phyloP scores from a whole-genome alignment of 2,888 invertebrate species.

The Uloborus plumipes region DNA sequence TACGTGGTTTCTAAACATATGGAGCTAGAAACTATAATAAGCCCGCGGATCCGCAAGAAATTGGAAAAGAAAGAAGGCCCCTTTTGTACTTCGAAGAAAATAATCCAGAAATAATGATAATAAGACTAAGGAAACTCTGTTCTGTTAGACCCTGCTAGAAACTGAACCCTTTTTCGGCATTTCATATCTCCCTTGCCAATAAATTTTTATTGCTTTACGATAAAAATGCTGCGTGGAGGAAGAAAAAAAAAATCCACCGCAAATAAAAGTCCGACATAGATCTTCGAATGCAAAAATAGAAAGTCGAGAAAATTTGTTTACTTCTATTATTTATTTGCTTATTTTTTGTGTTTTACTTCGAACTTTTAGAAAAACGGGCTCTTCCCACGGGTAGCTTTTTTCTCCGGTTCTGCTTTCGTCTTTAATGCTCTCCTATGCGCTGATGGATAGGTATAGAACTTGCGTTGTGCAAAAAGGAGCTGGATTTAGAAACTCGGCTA shows the following conservation, averaged over 20 bases:
- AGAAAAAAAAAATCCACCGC: background rate
- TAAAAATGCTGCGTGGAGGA: background rate
- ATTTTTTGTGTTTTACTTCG: slow-evolving; percentile 15
- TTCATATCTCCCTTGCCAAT: slow-evolving; percentile 19
- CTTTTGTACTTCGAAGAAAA: too few species aligned
- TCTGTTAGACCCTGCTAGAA: background rate
- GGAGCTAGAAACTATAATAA: too few species aligned
- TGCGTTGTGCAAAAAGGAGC: background rate
- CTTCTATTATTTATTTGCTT: slow-evolving; percentile 36
- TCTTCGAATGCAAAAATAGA: slow-evolving; percentile 41
- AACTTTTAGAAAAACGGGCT: background rate
- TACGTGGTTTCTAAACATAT: too few species aligned
- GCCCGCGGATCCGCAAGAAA: too few species aligned
- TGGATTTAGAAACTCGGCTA: too few species aligned
- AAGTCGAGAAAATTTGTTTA: slow-evolving; percentile 39
- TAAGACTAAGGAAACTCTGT: background rate
- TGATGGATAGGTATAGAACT: slow-evolving; percentile 34
- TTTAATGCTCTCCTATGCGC: slow-evolving; percentile 21
- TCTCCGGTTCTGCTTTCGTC: slow-evolving; percentile 8
- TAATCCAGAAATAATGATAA: too few species aligned
- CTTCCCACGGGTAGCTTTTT: slow-evolving; percentile 39
- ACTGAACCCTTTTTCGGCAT: slow-evolving; percentile 15
- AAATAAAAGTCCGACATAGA: slow-evolving; percentile 51
- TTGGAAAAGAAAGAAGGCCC: too few species aligned
- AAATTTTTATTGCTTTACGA: slow-evolving; percentile 46